Percentiles rank a stretch among this genome's conserved stretches.
phyloP scores from a whole-genome alignment of 2,113 vertebrate genomes.

The Corythoichthys haematopterus region DNA sequence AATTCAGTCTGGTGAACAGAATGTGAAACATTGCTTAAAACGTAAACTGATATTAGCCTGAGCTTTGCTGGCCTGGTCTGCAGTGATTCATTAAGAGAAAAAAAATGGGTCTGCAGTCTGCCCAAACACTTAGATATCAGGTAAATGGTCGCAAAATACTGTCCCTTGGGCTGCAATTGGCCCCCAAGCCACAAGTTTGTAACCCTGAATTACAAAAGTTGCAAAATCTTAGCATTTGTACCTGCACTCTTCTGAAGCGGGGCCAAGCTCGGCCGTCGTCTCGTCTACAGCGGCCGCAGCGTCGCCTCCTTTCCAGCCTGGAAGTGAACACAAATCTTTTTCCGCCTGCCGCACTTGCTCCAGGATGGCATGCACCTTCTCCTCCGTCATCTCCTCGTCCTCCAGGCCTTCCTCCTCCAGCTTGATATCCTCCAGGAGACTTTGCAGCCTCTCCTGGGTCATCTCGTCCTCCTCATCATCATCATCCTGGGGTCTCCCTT shows the following conservation, averaged over 20 bases:
- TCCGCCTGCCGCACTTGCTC: conserved; percentile 84
- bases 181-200: no score
- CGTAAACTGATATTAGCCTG: no score
- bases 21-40: no score
- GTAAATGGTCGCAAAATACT: no score
- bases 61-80: no score
- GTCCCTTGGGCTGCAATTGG: no score
- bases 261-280: conserved; percentile 54
- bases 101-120: no score
- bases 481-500: conserved; percentile 53
- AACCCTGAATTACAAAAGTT: neutral
- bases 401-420: conserved; percentile 88
- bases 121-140: no score
- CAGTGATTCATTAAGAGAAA: no score
- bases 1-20: no score
- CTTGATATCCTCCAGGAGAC: conserved; percentile 84
- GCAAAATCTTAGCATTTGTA: conserved; percentile 37
- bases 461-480: conserved; percentile 83
- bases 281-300: conserved; percentile 68
- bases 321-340: conserved; percentile 91
- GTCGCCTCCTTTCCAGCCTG: conserved; percentile 88
- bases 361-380: conserved; percentile 81
- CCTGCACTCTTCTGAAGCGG: conserved; percentile 77
- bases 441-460: conserved; percentile 81
- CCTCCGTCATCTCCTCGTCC: conserved; percentile 90